A percentile compares a stretch with the other conserved stretches of the same genome.
phyloP scores from a whole-genome alignment of 2,797 vertebrate species.

The Centroberyx gerrardi region DNA sequence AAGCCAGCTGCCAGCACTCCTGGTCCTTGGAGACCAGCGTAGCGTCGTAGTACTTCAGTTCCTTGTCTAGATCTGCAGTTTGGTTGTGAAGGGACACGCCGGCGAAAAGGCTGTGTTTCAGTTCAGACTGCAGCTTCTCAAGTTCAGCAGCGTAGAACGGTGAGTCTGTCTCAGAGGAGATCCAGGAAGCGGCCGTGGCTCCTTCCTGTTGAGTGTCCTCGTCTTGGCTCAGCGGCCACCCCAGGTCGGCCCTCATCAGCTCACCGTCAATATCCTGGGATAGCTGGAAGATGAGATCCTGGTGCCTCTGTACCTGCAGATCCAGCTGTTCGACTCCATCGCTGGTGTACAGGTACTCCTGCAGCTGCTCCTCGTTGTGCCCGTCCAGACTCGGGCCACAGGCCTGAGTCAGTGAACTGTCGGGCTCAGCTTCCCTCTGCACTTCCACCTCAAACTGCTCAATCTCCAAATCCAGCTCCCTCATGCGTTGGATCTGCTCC shows the following conservation, averaged over 20 bases:
- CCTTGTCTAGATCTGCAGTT: constrained; percentile 88
- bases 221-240: constrained; percentile 12
- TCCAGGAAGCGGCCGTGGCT: constrained; percentile 58
- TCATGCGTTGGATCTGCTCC: constrained; percentile 92
- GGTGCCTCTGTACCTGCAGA: constrained; percentile 87
- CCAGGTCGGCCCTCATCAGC: constrained; percentile 69
- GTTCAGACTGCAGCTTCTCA: constrained; percentile 84
- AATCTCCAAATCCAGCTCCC: constrained; percentile 91
- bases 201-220: constrained; percentile 58
- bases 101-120: constrained; percentile 88
- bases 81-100: constrained; percentile 90
- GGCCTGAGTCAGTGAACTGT: constrained; percentile 22
- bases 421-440: constrained; percentile 45
- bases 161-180: constrained; percentile 49
- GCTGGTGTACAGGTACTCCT: constrained; percentile 82
- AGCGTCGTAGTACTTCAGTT: constrained; percentile 87
- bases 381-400: constrained; percentile 13
- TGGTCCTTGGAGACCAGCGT: constrained; percentile 89
- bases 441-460: constrained; percentile 85
- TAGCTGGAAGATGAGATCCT: constrained; percentile 88
- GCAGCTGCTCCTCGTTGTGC: constrained; percentile 70
- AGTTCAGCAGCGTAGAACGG: constrained; percentile 75
- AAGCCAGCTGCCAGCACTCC: constrained; percentile 91
- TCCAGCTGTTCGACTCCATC: constrained; percentile 89
- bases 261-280: constrained; percentile 91